Evolutionary conservation across 30 jellyfish, hydroid and myxozoan genomes (phyloP).

Genomic region (Aurelia sp.): DNA sequence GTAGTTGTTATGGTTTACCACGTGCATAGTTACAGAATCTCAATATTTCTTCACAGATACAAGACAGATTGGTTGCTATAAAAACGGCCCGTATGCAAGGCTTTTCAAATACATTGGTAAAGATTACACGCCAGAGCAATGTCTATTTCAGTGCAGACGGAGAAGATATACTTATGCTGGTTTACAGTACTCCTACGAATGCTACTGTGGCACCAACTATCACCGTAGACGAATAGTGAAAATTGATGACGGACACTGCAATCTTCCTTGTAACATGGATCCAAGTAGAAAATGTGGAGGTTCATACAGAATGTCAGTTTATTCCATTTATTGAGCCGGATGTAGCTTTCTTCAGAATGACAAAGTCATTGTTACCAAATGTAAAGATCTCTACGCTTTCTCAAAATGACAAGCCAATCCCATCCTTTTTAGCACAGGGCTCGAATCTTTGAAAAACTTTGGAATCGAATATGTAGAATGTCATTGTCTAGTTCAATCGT

Average conservation of each 20-base stretch:
- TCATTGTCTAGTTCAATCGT: too few species aligned
- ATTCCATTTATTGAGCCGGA: background rate
- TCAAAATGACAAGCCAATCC: too few species aligned
- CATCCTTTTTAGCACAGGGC: too few species aligned
- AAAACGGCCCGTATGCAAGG: background rate
- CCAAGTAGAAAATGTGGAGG: constrained; percentile 53
- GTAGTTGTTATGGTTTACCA: too few species aligned
- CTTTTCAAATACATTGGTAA: background rate
- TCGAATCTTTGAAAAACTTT: too few species aligned
- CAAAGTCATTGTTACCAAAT: too few species aligned
- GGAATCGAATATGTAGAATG: too few species aligned
- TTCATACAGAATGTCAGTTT: constrained; percentile 49
- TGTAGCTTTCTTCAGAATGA: too few species aligned
- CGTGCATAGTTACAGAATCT: too few species aligned
- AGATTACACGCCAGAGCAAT: background rate
- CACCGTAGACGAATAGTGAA: background rate
- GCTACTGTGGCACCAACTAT: constrained; percentile 21
- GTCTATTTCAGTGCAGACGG: background rate
- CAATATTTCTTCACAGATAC: background rate
- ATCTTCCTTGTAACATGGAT: constrained; percentile 40
- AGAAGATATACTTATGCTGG: constrained; percentile 12
- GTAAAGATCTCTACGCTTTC: too few species aligned
- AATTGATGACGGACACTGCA: constrained; percentile 10
- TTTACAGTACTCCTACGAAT: constrained; percentile 19
- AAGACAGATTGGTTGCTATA: constrained; percentile 16